Evolutionary conservation across 2,113 vertebrate species (phyloP).

Genomic region (Corydoras maculifer): DNA sequence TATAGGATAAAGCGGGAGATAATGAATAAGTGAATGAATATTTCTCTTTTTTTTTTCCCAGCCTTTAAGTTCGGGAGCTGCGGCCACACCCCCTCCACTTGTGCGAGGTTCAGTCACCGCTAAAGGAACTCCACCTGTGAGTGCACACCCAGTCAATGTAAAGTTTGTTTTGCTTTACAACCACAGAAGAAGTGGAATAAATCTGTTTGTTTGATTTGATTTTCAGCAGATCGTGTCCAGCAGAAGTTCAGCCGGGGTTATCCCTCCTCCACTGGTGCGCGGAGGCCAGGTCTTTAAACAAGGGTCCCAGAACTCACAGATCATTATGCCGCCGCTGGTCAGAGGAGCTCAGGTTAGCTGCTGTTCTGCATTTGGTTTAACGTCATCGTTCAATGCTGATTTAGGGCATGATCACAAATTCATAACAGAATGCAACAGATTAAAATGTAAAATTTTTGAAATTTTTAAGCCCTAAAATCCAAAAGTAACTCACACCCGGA

Average conservation of each 20-base stretch:
- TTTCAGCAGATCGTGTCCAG: constrained; percentile 63
- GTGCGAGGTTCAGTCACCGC: constrained; percentile 76
- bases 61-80: constrained; percentile 71
- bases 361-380: not conserved
- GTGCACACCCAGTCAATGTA: constrained; percentile 32
- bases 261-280: constrained; percentile 86
- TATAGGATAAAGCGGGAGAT: too few species aligned
- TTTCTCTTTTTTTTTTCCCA: constrained; percentile 44
- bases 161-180: not conserved
- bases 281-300: constrained; percentile 81
- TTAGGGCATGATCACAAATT: too few species aligned
- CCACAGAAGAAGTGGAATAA: too few species aligned
- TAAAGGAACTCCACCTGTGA: constrained; percentile 83
- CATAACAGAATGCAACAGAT: too few species aligned
- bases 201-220: not conserved
- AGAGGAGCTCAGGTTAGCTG: constrained; percentile 83
- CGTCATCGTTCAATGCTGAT: too few species aligned
- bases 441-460: too few species aligned
- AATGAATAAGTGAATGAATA: too few species aligned
- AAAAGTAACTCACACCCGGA: too few species aligned
- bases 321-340: constrained; percentile 90
- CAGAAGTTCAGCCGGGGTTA: constrained; percentile 73
- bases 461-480: too few species aligned
- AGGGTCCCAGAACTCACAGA: constrained; percentile 73
- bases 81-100: constrained; percentile 79